These are phyloP conservation scores for Rhopalosiphum maidis DNA, from an alignment of 1,140 invertebrate species.

Conservation along the genomic window DNA sequence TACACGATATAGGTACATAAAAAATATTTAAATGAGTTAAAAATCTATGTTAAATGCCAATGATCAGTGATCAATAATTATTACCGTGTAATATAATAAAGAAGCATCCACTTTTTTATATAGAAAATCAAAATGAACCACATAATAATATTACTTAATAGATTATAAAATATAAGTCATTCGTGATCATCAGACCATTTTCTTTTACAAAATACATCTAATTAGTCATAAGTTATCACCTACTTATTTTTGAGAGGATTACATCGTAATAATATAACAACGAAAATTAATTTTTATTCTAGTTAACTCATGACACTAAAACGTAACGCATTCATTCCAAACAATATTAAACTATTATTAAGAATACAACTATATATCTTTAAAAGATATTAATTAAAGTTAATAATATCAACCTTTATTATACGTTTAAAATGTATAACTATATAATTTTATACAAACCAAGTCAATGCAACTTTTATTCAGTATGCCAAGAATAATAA, in stretches of 20 bases:
- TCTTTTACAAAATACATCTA: neutral
- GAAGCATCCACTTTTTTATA: neutral
- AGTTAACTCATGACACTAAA: neutral
- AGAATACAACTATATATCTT: neutral
- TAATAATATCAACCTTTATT: neutral
- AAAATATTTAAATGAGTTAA: neutral
- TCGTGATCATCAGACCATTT: constrained; percentile 2
- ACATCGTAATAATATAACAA: neutral
- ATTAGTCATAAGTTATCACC: neutral
- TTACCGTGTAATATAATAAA: neutral
- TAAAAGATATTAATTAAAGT: neutral
- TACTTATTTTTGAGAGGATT: neutral
- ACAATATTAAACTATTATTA: neutral
- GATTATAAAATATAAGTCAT: neutral
- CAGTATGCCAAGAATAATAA: neutral
- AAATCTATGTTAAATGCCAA: neutral
- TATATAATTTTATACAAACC: neutral
- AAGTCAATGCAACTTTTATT: neutral
- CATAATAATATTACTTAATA: neutral
- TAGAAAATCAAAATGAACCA: neutral
- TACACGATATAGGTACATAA: neutral
- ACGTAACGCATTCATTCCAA: neutral
- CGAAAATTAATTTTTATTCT: neutral
- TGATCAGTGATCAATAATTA: neutral
- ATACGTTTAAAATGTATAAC: too few relatives aligned